phyloP scores from a whole-genome alignment of 2,888 invertebrate genomes.

The Troides oblongomaculatus region DNA sequence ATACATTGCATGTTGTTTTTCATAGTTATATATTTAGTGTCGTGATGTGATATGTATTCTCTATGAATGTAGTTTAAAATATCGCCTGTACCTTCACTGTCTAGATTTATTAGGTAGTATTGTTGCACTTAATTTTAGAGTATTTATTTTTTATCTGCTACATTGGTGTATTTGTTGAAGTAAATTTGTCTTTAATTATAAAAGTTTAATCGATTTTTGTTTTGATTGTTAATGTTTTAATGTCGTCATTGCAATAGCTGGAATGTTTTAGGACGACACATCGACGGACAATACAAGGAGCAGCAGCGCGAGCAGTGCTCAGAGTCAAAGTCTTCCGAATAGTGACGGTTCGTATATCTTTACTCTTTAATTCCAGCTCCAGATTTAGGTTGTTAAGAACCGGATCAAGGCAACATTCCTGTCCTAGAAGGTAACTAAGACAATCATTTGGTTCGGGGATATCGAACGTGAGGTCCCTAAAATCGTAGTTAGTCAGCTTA shows the following conservation, averaged over 20 bases:
- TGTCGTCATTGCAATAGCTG: conserved; percentile 25
- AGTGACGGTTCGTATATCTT: conserved; percentile 59
- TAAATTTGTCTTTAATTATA: too few species aligned
- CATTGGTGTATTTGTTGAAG: too few species aligned
- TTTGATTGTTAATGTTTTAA: not conserved
- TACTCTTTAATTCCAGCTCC: not conserved
- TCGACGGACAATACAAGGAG: conserved; percentile 69
- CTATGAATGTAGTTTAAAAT: not conserved
- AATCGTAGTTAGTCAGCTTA: too few species aligned
- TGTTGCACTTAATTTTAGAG: too few species aligned
- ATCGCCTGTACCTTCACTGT: not conserved
- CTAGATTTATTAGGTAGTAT: too few species aligned
- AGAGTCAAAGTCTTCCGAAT: conserved; percentile 68
- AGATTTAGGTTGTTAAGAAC: not conserved
- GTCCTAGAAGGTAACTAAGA: too few species aligned
- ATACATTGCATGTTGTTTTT: not conserved
- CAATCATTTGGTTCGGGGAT: too few species aligned
- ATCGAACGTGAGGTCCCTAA: too few species aligned
- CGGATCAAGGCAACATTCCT: not conserved
- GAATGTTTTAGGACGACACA: conserved; percentile 77
- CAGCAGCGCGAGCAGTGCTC: conserved; percentile 69
- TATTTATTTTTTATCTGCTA: too few species aligned
- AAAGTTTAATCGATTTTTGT: too few species aligned
- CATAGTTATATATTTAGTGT: not conserved
- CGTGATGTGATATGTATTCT: not conserved